phyloP scores from a whole-genome alignment of 1,140 invertebrate genomes.

The Meloidogyne floridensis region DNA sequence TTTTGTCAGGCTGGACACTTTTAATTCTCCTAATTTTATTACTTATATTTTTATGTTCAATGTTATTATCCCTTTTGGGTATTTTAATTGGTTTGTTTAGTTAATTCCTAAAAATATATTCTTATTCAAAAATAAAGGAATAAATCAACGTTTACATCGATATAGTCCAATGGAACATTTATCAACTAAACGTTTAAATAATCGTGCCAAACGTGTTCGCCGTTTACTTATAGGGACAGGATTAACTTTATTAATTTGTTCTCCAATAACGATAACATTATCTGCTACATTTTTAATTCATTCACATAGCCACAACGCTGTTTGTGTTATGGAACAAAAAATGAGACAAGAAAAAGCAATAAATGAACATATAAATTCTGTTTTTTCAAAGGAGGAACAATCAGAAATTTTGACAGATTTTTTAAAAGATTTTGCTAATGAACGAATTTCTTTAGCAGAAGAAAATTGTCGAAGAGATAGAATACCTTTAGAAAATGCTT shows the following conservation, averaged over 20 bases:
- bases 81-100: slow-evolving; percentile 2
- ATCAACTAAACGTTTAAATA: slow-evolving; percentile 5
- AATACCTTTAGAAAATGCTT: slow-evolving; percentile 9
- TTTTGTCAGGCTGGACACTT: slow-evolving; percentile 1
- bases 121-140: background rate
- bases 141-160: slow-evolving; percentile 8
- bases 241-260: background rate
- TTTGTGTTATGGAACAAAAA: slow-evolving; percentile 11
- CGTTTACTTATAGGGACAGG: background rate
- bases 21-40: background rate
- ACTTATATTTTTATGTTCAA: slow-evolving; percentile 2
- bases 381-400: background rate
- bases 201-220: background rate
- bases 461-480: slow-evolving; percentile 4
- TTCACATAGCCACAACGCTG: background rate
- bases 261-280: slow-evolving; percentile 12
- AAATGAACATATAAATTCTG: slow-evolving; percentile 5
- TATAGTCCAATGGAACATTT: slow-evolving; percentile 16
- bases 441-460: slow-evolving; percentile 7
- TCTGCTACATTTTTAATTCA: slow-evolving; percentile 2
- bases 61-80: slow-evolving; percentile 11
- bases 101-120: background rate
- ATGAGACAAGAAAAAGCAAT: slow-evolving; percentile 12
- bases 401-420: slow-evolving; percentile 3
- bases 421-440: background rate